Evolutionary conservation across 2,797 vertebrate genomes (phyloP), one percentile per base, ranked within the genome.

Genomic region (Sternarchorhynchus goeldii): DNA sequence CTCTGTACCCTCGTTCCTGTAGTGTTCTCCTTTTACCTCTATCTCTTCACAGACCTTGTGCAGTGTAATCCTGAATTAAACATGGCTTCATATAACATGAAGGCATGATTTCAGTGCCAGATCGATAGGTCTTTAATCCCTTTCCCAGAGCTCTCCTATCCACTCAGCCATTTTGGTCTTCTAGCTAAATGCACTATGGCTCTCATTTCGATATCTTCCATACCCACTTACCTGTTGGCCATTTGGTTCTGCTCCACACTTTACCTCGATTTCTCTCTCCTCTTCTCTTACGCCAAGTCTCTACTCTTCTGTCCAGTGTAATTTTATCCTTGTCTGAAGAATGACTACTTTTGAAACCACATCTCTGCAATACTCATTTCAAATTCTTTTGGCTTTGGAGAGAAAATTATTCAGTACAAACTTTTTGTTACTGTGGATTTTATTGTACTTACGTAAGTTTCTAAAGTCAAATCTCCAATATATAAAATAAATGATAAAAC

Each of bases 121-220:
- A 90, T 93, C 90, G 77, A 92, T 92, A 89, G 84, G 72, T 79
- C 90, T 90, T 90, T 91, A 91, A 91, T 90, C 85, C 85, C 85
- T 73, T 86, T 86, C 78, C 80, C 81, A 78, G 86, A 81, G 82
- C 79, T 80, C 83, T 88, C 85, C 84, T 87, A 82, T 83, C 79
- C 81, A 73, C 83, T 88, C 86, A 78, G 77, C 79, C 75, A 60
- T 85, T 88, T 86, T 82, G 81, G 82, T 85, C 79, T 86, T 64
- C 50, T 62, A 66, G 82, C 89, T 84, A 86, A 89, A 90, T 82
- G 79, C 79, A 67, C 68, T 56, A 65, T 80, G 86, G 69, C 85
- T 86, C 80, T 89, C 84, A 77, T 88, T 88, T 85, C 64, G 5
- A 65, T 81, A 87, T 85, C 86, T 86, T 87, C 85, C 81, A 84